Evolutionary conservation across 2,888 invertebrate species (phyloP).

Genomic region (Leptinotarsa peninsularis): DNA sequence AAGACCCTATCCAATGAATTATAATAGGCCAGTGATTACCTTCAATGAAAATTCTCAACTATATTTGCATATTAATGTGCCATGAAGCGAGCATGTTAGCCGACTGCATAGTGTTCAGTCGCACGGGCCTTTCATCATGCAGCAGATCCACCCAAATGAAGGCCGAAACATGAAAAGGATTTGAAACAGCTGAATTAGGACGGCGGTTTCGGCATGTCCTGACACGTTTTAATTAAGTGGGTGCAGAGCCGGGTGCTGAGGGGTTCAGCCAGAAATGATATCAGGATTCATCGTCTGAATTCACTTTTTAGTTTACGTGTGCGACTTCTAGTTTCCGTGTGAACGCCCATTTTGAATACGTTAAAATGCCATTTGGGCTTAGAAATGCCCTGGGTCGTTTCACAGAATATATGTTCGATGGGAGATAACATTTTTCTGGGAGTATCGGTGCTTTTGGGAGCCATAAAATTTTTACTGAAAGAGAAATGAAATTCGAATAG

Average conservation of each 20-base stretch:
- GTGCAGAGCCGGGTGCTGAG: background rate
- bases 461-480: too few relatives aligned
- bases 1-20: background rate
- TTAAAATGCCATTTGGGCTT: background rate
- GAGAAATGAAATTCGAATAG: too few relatives aligned
- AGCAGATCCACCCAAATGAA: background rate
- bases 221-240: background rate
- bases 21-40: background rate
- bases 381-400: background rate
- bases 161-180: background rate
- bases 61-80: conserved; percentile 10
- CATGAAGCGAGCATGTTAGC: background rate
- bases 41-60: conserved; percentile 2
- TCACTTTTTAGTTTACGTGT: background rate
- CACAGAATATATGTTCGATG: background rate
- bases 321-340: background rate
- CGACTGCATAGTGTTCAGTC: conserved; percentile 2
- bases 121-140: background rate
- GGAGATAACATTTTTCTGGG: background rate
- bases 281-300: background rate
- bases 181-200: conserved; percentile 6
- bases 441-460: too few relatives aligned
- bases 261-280: background rate
- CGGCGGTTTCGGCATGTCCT: conserved; percentile 3
- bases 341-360: background rate